Evolutionary conservation across 2,113 vertebrate species (phyloP), one percentile per base, ranked within the genome.

Genomic region (Microcebus lehilahytsara): DNA sequence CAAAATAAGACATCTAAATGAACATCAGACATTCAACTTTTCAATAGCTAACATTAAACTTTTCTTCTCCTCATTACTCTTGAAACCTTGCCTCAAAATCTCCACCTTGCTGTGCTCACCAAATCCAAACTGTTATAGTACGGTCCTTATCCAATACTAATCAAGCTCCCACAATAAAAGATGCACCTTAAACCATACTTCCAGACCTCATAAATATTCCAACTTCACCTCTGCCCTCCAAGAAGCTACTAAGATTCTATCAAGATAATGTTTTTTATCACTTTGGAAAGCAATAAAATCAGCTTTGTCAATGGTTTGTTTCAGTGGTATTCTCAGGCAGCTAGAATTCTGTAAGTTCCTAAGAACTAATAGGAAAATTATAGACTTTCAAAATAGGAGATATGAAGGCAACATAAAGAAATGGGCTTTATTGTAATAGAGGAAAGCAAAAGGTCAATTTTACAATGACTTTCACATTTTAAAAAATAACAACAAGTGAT

Each of bases 251-350:
- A 74, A 69, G 62, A 66, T 78, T 89, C 80, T 84, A 40, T 66
- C 46, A 94, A 71, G 30, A 53, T 84, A 62, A 56, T 87, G 56
- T 9, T 42, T 87, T 34, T 64, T 64, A 32, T 86, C 74, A 79
- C 40, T 25, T 78, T 89, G 34, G 20, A 87, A 93, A 87, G n/a
- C 25, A 66, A 22, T 56, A 79, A 72, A 58, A 80, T 72, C 58
- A 93, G 32, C 20, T 83, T 75, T 83, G 40, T 90, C 42, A 53
- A 78, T 53, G 83, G n/a, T 53, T 86, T 56, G 6, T 34, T 46
- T 93, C 81, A n/a, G 74, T 96, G 62, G 51, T 58, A 92, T 94
- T 90, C 90, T 69, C 14, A 91, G 42, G 37, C 23, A 74, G 10
- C 8, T 17, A 17, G 37, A 9, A 78, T 64, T 86, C 9, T 60